These are phyloP conservation scores for Caenorhabditis remanei DNA, from an alignment of 1,140 invertebrate species.

Conservation along the genomic window DNA sequence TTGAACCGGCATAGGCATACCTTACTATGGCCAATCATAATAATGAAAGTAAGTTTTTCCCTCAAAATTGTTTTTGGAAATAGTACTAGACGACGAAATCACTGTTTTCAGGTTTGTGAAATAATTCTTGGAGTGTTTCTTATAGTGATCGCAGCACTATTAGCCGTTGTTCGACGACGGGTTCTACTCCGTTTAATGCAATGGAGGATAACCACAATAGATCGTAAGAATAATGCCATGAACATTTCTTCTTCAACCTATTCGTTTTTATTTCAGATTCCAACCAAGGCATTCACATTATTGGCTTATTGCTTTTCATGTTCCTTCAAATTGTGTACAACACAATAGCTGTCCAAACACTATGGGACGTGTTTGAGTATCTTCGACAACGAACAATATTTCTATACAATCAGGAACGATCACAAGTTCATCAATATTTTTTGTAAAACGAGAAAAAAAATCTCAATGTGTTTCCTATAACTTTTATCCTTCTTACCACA, in stretches of 20 bases:
- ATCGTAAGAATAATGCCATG: not conserved
- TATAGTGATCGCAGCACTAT: constrained; percentile 35
- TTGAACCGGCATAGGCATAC: constrained; percentile 17
- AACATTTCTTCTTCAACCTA: not conserved
- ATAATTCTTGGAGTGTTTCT: constrained; percentile 33
- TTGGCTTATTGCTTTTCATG: constrained; percentile 51
- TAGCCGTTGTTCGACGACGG: constrained; percentile 32
- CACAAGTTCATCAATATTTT: constrained; percentile 26
- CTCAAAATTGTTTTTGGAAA: no score
- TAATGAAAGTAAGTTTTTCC: not conserved
- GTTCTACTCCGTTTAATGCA: constrained; percentile 22
- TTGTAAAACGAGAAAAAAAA: not conserved
- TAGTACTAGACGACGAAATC: not conserved
- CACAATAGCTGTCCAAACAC: constrained; percentile 46
- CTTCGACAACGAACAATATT: constrained; percentile 39
- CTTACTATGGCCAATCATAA: constrained; percentile 37
- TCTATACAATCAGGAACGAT: constrained; percentile 40
- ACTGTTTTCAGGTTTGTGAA: constrained; percentile 1
- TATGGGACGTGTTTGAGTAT: constrained; percentile 53
- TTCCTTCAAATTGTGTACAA: constrained; percentile 54
- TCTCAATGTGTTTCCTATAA: not conserved
- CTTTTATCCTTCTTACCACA: not conserved
- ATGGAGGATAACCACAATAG: constrained; percentile 51
- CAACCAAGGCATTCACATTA: constrained; percentile 49
- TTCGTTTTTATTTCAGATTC: constrained; percentile 7